Evolutionary conservation across 2,797 vertebrate genomes (phyloP), one percentile per base, ranked within the genome.

Genomic region (Yasuhikotakia modesta): DNA sequence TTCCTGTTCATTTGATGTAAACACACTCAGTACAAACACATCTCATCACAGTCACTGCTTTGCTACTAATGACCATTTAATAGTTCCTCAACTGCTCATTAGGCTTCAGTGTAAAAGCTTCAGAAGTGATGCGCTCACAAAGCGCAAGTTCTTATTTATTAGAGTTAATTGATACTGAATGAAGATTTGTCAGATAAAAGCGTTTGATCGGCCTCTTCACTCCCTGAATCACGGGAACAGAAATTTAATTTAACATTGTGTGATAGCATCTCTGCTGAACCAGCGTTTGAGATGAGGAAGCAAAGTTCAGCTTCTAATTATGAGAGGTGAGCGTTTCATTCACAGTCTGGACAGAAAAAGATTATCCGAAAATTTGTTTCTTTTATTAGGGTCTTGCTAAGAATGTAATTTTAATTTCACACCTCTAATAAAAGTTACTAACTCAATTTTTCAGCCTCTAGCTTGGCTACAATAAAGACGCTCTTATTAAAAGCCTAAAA

Each of bases 21-120:
- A 16, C 19, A n/a, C 35, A 27, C 27, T 30, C 30, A 17, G n/a
- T 27, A 52, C 11, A 39, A 7, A 39, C 7, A 57, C 73, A 76
- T 45, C 67, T 76, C 63, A 67, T 76, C 66, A 76, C 63, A 19
- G 30, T 57, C 73, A 76, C 32, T 76, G 63, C 67, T 63, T 16
- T 76, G 73, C 22, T 76, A 57, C 63, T 76, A 65, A 76, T 76
- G 63, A 22, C 35, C 43, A 57, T 67, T 76, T 67, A 46, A 76
- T 67, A 65, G 73, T 57, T 66, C 63, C 63, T 76, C 50, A 21
- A 67, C 66, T 21, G 63, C 63, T 53, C 73, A 76, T 76, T 57
- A 76, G 67, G 52, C 73, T 67, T 67, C 63, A 57, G 73, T 67
- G 57, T 67, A 67, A 76, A 30, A 67, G 73, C 63, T 30, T 53